A percentile compares a stretch with the other conserved stretches of the same genome.
Conservation (phyloP, 2,888 invertebrate genomes). For the Noctua fimbriata region DNA sequence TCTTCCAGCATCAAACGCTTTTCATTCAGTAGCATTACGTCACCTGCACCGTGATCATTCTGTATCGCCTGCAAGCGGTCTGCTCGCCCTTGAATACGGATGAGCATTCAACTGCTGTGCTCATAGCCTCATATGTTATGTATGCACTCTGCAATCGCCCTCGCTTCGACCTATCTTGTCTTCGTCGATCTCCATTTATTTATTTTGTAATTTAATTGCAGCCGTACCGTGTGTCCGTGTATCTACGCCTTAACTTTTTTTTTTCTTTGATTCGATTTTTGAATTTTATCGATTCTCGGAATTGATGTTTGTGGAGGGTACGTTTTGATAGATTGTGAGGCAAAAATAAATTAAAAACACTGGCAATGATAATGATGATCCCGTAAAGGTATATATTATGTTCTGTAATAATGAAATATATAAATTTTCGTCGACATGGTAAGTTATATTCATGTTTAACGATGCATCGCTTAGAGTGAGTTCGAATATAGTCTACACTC, state of each 20-base stretch:
- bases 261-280: slow-evolving; percentile 15
- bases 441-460: background rate
- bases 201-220: slow-evolving; percentile 69
- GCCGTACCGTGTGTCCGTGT: slow-evolving; percentile 22
- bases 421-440: too few species aligned
- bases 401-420: background rate
- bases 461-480: background rate
- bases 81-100: slow-evolving; percentile 86
- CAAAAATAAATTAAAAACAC: background rate
- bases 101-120: slow-evolving; percentile 70
- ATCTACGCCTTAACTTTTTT: slow-evolving; percentile 31
- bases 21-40: slow-evolving; percentile 63
- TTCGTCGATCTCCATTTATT: slow-evolving; percentile 64
- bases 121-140: slow-evolving; percentile 78
- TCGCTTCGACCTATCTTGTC: slow-evolving; percentile 67
- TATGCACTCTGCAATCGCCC: slow-evolving; percentile 78
- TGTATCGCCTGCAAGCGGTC: slow-evolving; percentile 77
- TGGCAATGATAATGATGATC: background rate
- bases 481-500: background rate
- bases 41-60: slow-evolving; percentile 72
- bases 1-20: slow-evolving; percentile 57
- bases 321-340: background rate
- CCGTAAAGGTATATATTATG: background rate
- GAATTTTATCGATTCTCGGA: slow-evolving; percentile 28
- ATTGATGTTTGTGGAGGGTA: background rate